phyloP scores from a whole-genome alignment of 2,113 vertebrate genomes.

The Aramus guarauna region DNA sequence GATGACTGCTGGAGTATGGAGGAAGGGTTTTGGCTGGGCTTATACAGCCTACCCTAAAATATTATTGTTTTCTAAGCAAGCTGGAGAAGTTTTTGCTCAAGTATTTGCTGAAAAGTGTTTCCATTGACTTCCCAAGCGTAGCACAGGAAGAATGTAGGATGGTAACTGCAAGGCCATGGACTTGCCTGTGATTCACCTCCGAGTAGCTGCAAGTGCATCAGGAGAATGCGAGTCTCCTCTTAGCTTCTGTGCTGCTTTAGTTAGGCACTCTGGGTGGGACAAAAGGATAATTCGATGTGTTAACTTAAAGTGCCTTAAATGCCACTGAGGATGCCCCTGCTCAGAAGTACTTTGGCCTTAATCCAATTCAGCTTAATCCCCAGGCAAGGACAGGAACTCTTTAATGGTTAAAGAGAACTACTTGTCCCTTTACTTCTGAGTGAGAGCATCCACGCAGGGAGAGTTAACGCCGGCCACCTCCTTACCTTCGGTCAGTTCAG shows the following conservation, averaged over 20 bases:
- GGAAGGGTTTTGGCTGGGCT: background rate
- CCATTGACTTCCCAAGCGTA: background rate
- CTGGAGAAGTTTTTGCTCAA: background rate
- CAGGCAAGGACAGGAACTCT: slow-evolving; percentile 1
- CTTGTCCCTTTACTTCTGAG: background rate
- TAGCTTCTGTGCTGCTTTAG: background rate
- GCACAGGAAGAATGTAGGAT: background rate
- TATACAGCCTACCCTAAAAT: background rate
- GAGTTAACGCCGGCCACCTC: background rate
- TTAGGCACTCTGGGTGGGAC: background rate
- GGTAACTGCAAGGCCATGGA: background rate
- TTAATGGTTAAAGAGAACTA: slow-evolving; percentile 28
- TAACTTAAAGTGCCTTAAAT: slow-evolving; percentile 29
- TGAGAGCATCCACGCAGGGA: background rate
- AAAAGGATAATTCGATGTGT: background rate
- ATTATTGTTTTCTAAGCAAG: background rate
- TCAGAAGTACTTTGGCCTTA: slow-evolving; percentile 5
- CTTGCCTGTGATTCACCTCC: background rate
- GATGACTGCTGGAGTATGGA: background rate
- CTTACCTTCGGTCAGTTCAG: background rate
- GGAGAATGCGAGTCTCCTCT: background rate
- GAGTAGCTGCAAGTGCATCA: background rate
- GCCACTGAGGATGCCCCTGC: background rate
- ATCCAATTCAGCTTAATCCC: slow-evolving; percentile 26
- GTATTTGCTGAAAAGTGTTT: background rate